These are phyloP conservation scores for Proterorhinus semilunaris DNA, from an alignment of 2,113 vertebrate genomes.

Conservation along the genomic window DNA sequence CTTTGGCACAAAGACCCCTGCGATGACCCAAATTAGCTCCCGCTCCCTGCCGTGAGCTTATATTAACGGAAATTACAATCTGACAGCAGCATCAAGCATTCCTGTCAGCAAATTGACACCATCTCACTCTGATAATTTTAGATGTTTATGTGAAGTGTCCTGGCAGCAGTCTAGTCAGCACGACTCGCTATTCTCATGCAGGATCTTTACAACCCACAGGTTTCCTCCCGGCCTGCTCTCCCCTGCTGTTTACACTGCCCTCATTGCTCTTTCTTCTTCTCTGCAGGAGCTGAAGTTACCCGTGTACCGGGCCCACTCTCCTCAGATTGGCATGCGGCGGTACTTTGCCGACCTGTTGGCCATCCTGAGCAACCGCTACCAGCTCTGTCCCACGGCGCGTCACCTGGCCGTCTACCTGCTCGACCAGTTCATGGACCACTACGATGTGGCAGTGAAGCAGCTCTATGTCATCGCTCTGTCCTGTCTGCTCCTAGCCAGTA, in stretches of 20 bases:
- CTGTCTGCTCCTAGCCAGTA: slow-evolving; percentile 91
- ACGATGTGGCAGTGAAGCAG: slow-evolving; percentile 83
- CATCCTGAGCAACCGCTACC: slow-evolving; percentile 83
- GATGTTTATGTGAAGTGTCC: slow-evolving; percentile 14
- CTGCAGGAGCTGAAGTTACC: slow-evolving; percentile 88
- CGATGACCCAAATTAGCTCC: slow-evolving; percentile 60
- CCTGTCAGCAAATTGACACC: slow-evolving; percentile 15
- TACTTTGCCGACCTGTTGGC: slow-evolving; percentile 87
- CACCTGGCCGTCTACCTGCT: slow-evolving; percentile 89
- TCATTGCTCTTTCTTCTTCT: background rate
- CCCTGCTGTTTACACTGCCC: slow-evolving; percentile 1
- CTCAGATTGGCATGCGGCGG: slow-evolving; percentile 86
- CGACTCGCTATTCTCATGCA: slow-evolving; percentile 52
- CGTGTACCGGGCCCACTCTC: slow-evolving; percentile 82
- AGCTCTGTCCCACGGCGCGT: slow-evolving; percentile 83
- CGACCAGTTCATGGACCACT: slow-evolving; percentile 91
- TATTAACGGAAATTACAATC: slow-evolving; percentile 38
- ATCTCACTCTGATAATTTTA: slow-evolving; percentile 15
- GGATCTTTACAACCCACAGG: slow-evolving; percentile 32
- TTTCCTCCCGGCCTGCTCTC: slow-evolving; percentile 26
- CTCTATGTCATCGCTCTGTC: slow-evolving; percentile 83
- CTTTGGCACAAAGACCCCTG: slow-evolving; percentile 49
- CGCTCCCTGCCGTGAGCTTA: slow-evolving; percentile 24
- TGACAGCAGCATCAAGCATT: slow-evolving; percentile 17
- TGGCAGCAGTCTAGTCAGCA: slow-evolving; percentile 28